A percentile compares a stretch with the other conserved stretches of the same genome.
phyloP scores from a whole-genome alignment of 2,113 vertebrate species.

The Aviceda subcristata region DNA sequence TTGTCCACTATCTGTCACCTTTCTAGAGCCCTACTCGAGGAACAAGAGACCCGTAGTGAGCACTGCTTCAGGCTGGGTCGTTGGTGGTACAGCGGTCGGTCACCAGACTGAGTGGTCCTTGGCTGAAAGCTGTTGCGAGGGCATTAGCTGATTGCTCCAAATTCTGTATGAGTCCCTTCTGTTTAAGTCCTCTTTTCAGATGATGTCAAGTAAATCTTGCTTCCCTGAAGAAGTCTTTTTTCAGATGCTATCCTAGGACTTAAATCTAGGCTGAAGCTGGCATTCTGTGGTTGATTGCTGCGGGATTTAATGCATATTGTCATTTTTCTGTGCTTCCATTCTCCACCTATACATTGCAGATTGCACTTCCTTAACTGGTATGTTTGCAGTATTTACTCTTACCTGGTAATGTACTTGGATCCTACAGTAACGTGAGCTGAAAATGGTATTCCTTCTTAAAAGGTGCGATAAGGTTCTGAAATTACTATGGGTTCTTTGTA shows the following conservation, averaged over 20 bases:
- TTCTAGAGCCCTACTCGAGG: not conserved
- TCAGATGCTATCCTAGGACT: not conserved
- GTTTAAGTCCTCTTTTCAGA: not conserved
- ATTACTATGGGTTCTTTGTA: not conserved
- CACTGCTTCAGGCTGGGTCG: not conserved
- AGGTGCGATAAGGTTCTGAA: not conserved
- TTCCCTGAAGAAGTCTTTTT: not conserved
- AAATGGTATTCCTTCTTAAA: not conserved
- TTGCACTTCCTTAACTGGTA: not conserved
- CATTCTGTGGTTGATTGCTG: not conserved
- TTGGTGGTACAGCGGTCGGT: not conserved
- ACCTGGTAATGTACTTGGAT: not conserved
- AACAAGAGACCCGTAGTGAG: not conserved
- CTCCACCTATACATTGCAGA: not conserved
- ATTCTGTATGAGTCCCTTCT: not conserved
- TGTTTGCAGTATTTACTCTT: not conserved
- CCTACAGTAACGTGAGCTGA: not conserved
- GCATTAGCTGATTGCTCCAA: not conserved
- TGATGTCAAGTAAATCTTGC: not conserved
- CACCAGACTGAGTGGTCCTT: rapidly evolving
- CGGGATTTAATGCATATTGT: not conserved
- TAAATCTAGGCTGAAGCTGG: not conserved
- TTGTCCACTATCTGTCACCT: not conserved
- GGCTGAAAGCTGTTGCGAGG: not conserved
- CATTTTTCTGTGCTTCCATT: not conserved